A percentile compares a stretch with the other conserved stretches of the same genome.
Evolutionary conservation across 2,113 vertebrate species (phyloP).

Genomic region (Poecile atricapillus): DNA sequence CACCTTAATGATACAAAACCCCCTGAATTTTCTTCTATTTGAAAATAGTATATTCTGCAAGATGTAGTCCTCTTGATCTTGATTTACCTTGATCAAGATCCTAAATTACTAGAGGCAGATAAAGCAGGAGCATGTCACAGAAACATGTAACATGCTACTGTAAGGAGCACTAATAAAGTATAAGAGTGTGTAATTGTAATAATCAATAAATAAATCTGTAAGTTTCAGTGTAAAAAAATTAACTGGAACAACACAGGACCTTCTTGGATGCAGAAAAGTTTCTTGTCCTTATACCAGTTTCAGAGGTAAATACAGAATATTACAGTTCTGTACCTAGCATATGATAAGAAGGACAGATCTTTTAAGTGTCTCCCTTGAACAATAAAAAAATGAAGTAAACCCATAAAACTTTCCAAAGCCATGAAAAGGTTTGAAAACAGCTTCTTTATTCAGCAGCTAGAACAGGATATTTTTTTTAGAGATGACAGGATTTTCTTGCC

Average conservation of each 20-base stretch:
- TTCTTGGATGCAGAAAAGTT: neutral
- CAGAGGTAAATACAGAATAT: neutral
- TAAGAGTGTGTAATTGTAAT: neutral
- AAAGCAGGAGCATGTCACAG: neutral
- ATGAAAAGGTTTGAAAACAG: neutral
- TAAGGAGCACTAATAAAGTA: neutral
- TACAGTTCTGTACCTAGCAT: neutral
- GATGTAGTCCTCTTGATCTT: neutral
- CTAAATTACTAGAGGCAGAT: neutral
- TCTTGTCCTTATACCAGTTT: neutral
- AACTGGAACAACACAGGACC: neutral
- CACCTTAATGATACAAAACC: neutral
- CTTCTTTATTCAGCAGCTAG: neutral
- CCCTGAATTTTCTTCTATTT: neutral
- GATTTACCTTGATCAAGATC: neutral
- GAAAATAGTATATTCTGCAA: neutral
- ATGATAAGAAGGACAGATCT: neutral
- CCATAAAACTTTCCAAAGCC: neutral
- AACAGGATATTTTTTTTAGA: neutral
- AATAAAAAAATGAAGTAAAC: neutral
- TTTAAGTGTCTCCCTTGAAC: neutral
- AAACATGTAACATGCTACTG: neutral
- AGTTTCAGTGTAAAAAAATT: neutral
- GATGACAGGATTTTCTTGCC: neutral
- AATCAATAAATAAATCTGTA: neutral